Evolutionary conservation across 2,797 vertebrate species (phyloP).

Genomic region (Pitangus sulphuratus): DNA sequence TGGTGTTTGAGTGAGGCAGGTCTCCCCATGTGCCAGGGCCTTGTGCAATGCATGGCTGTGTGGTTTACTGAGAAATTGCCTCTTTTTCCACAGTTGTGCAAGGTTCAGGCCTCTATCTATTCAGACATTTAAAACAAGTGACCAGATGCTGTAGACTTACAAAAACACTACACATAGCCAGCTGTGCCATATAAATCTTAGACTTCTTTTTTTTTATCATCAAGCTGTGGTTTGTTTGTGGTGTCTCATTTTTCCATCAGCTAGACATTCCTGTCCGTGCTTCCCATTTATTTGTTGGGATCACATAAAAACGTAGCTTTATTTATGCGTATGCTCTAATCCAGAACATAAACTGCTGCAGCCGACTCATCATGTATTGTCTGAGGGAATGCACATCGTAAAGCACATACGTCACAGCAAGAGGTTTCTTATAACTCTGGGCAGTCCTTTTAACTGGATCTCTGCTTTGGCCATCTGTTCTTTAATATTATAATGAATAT

Average conservation of each 20-base stretch:
- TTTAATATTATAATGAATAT: conserved; percentile 67
- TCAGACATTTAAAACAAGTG: conserved; percentile 68
- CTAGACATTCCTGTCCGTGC: conserved; percentile 73
- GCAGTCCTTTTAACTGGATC: conserved; percentile 52
- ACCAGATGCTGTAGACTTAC: conserved; percentile 67
- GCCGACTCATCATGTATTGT: conserved; percentile 51
- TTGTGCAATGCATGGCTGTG: not conserved
- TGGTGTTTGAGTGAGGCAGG: not conserved
- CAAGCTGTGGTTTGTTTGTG: conserved; percentile 76
- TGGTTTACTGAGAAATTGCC: not conserved
- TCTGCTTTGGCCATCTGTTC: conserved; percentile 62
- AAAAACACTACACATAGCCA: conserved; percentile 68
- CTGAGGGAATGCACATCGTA: conserved; percentile 48
- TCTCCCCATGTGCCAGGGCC: not conserved
- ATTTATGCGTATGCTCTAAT: conserved; percentile 66
- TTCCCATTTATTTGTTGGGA: conserved; percentile 76
- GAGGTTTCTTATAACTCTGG: conserved; percentile 57
- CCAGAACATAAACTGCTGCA: conserved; percentile 71
- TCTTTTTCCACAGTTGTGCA: conserved; percentile 53
- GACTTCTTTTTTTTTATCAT: conserved; percentile 72
- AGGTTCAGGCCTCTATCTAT: conserved; percentile 47
- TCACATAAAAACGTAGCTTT: conserved; percentile 72
- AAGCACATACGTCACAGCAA: conserved; percentile 44
- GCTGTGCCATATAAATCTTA: conserved; percentile 75
- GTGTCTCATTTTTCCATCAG: conserved; percentile 74